A percentile compares a stretch with the other conserved stretches of the same genome.
phyloP scores from a whole-genome alignment of 2,113 vertebrate genomes.

The Ptyas mucosa region DNA sequence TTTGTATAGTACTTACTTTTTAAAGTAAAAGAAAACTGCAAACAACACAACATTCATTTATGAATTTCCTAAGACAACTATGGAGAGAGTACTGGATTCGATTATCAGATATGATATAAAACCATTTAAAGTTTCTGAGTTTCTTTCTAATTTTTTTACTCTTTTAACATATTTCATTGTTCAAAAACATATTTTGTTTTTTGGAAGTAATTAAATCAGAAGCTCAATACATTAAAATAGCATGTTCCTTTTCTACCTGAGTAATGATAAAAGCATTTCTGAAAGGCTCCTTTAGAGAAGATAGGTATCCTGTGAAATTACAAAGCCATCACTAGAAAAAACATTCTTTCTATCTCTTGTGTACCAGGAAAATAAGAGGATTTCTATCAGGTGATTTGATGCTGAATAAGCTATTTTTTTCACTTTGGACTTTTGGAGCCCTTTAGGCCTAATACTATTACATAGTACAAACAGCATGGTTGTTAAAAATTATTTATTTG shows the following conservation, averaged over 20 bases:
- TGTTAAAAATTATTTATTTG: neutral
- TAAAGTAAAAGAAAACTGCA: constrained; percentile 35
- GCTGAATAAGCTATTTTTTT: constrained; percentile 17
- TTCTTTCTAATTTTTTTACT: neutral
- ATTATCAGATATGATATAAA: constrained; percentile 52
- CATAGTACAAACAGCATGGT: constrained; percentile 3
- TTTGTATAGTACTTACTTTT: constrained; percentile 37
- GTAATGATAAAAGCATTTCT: constrained; percentile 25
- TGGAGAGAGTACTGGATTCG: constrained; percentile 41
- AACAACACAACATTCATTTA: constrained; percentile 54
- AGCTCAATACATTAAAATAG: constrained; percentile 31
- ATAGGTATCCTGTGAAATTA: constrained; percentile 37
- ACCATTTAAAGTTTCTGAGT: constrained; percentile 50
- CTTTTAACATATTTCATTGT: constrained; percentile 43
- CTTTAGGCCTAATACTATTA: neutral
- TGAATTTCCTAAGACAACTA: constrained; percentile 50
- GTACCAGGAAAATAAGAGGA: constrained; percentile 11
- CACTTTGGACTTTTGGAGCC: neutral
- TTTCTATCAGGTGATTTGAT: neutral
- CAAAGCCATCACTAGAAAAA: constrained; percentile 33
- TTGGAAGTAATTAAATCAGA: neutral
- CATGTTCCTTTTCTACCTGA: constrained; percentile 35
- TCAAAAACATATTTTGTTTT: constrained; percentile 47
- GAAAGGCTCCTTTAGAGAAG: constrained; percentile 37
- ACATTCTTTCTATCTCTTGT: constrained; percentile 25